These are phyloP conservation scores for Diogma glabrata DNA, from an alignment of 2,888 invertebrate genomes.

Conservation along the genomic window DNA sequence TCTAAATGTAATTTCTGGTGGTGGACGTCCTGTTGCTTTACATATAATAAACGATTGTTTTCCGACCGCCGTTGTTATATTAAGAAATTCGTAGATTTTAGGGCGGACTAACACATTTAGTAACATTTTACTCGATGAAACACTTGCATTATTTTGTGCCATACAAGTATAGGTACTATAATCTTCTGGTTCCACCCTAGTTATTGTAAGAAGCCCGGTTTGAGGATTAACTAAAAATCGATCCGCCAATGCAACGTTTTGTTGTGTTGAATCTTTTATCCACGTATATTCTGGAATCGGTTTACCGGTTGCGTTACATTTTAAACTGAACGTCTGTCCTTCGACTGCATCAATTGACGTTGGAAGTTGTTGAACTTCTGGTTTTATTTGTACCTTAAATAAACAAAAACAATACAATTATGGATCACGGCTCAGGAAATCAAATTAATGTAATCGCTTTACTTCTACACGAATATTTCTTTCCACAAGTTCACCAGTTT, in stretches of 20 bases:
- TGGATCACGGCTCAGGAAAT: neutral
- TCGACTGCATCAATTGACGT: slow-evolving; percentile 59
- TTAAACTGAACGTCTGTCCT: slow-evolving; percentile 62
- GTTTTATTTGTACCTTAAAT: slow-evolving; percentile 48
- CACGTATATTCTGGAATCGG: slow-evolving; percentile 74
- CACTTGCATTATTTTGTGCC: slow-evolving; percentile 69
- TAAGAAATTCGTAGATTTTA: slow-evolving; percentile 63
- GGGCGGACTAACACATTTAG: slow-evolving; percentile 68
- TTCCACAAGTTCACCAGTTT: slow-evolving; percentile 66
- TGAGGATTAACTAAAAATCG: slow-evolving; percentile 50
- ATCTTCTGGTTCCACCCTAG: slow-evolving; percentile 63
- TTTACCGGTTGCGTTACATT: slow-evolving; percentile 71
- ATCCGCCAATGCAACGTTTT: slow-evolving; percentile 58
- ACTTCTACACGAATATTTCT: slow-evolving; percentile 72
- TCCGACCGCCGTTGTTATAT: slow-evolving; percentile 53
- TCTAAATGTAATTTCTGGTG: slow-evolving; percentile 67
- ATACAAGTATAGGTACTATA: slow-evolving; percentile 69
- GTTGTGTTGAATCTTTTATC: slow-evolving; percentile 62
- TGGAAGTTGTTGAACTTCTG: slow-evolving; percentile 53
- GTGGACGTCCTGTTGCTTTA: slow-evolving; percentile 67
- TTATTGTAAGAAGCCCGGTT: slow-evolving; percentile 61
- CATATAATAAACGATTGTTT: slow-evolving; percentile 58
- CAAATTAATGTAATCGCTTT: too few species aligned
- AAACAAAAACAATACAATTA: slow-evolving; percentile 4
- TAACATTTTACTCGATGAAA: slow-evolving; percentile 52